A percentile compares a stretch with the other conserved stretches of the same genome.
Conservation (phyloP, 2,113 vertebrate genomes). For the Patagioenas fasciata region DNA sequence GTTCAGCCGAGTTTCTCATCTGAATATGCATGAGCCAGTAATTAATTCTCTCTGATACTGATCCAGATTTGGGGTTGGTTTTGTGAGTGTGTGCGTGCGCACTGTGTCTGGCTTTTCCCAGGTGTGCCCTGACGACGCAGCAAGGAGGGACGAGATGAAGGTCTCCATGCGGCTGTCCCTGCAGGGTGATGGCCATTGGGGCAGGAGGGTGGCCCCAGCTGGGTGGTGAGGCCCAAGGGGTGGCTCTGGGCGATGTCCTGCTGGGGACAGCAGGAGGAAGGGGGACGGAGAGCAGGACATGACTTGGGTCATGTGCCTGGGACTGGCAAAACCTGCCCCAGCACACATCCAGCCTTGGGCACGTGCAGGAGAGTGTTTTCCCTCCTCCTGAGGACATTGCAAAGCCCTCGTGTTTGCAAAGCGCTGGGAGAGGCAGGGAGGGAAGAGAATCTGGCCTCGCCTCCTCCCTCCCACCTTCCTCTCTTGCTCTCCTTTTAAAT, state of each 20-base stretch:
- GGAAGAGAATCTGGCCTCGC: not conserved
- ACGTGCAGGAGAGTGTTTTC: not conserved
- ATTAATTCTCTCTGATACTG: slow-evolving; percentile 70
- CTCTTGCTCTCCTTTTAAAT: not conserved
- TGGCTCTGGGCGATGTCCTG: not conserved
- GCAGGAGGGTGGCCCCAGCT: not conserved
- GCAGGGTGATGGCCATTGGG: not conserved
- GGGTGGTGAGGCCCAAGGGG: not conserved
- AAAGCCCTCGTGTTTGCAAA: not conserved
- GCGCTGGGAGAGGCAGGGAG: not conserved
- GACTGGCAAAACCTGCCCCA: not conserved
- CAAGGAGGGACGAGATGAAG: not conserved
- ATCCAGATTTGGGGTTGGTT: slow-evolving; percentile 59
- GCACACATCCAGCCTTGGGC: not conserved
- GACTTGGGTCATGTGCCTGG: fast-evolving
- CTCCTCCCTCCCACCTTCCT: slow-evolving; percentile 1
- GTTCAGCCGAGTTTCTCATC: slow-evolving; percentile 64
- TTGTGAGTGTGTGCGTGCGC: not conserved
- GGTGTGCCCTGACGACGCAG: not conserved
- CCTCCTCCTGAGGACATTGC: not conserved
- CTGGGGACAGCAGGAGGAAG: not conserved
- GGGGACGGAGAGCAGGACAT: not conserved
- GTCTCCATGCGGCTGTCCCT: not conserved
- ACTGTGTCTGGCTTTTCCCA: not conserved
- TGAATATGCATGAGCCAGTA: slow-evolving; percentile 62